Base-by-base conservation (phyloP, 2,797 vertebrate species). In the Rhinogobio ventralis region DNA sequence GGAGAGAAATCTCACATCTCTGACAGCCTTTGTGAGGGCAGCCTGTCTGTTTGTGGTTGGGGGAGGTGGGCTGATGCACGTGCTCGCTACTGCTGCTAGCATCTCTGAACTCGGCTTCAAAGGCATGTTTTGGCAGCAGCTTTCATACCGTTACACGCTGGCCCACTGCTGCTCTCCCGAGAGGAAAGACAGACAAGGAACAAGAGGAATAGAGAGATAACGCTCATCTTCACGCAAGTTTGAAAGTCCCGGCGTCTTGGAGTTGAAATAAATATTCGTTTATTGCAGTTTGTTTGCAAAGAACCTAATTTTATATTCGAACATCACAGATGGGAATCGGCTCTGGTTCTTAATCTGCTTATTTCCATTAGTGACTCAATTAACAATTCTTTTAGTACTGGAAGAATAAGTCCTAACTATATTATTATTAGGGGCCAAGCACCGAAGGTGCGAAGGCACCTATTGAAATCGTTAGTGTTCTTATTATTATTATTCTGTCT, bases 21-120 rank as follows among this genome's bases (percentile, higher is more conserved):
- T 85, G 86, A 83, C 84, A 87, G 86, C 80, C 64, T 87, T 82
- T 86, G 81, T 88, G 81, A 75, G 74, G 55, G 64, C 66, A 69
- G 66, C 7, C 20, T 73, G 79, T 76, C 64, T 88, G 79, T 88
- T 75, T 79, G 83, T 71, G 46, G 81, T 73, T 82, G 85, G 79
- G 72, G 84, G 88, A 57, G 86, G 80, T 87, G 76, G 82, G 87
- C 75, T 49, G 85, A 87, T 91, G 81, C 86, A 88, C 64, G 71
- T 89, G 87, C 68, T 46, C 7, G 45, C 69, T 55, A 68, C 68
- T 64, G 76, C 77, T 73, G 46, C 84, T 67, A 73, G 84, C 90
- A 87, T 85, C 86, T 94, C 86, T 91, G 87, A 92, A 89, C 87
- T 87, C 46, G 42, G 90, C 89, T 92, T 92, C 89, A 92, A 91